Conservation (phyloP, 1,140 invertebrate genomes). For the Macrobrachium nipponense region DNA sequence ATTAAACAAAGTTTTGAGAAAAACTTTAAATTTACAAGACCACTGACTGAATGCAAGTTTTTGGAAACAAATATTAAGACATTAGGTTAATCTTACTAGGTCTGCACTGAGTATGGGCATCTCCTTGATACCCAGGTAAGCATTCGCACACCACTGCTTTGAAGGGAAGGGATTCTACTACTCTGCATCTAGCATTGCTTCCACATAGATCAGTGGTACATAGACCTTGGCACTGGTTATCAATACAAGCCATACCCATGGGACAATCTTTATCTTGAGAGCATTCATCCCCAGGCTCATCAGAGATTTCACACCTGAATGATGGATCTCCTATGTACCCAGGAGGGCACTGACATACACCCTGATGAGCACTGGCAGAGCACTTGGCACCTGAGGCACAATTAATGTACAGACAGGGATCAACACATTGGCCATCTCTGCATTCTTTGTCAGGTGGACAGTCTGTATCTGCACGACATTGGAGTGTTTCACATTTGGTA, state of each 20-base stretch:
- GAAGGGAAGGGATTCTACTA: constrained; percentile 83
- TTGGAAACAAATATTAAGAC: neutral
- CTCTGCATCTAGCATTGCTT: constrained; percentile 73
- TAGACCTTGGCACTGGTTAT: constrained; percentile 65
- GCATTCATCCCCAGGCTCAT: constrained; percentile 72
- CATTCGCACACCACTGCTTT: constrained; percentile 89
- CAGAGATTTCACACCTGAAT: constrained; percentile 74
- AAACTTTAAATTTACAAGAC: no score
- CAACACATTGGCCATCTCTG: constrained; percentile 65
- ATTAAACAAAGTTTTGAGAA: no score
- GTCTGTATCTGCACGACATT: constrained; percentile 68
- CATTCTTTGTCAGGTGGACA: constrained; percentile 67
- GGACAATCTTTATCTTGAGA: constrained; percentile 67
- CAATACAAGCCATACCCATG: constrained; percentile 66
- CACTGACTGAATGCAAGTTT: neutral
- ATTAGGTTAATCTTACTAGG: constrained; percentile 73
- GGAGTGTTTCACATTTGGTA: constrained; percentile 60
- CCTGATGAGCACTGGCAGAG: constrained; percentile 63
- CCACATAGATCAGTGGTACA: constrained; percentile 66
- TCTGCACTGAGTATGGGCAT: constrained; percentile 81
- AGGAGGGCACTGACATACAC: constrained; percentile 66
- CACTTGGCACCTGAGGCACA: constrained; percentile 66
- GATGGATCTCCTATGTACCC: constrained; percentile 72
- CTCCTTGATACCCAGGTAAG: constrained; percentile 77
- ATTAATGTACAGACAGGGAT: constrained; percentile 68